These are phyloP conservation scores for Drosophila aldrichi DNA, from an alignment of 2,888 invertebrate genomes.

Conservation along the genomic window DNA sequence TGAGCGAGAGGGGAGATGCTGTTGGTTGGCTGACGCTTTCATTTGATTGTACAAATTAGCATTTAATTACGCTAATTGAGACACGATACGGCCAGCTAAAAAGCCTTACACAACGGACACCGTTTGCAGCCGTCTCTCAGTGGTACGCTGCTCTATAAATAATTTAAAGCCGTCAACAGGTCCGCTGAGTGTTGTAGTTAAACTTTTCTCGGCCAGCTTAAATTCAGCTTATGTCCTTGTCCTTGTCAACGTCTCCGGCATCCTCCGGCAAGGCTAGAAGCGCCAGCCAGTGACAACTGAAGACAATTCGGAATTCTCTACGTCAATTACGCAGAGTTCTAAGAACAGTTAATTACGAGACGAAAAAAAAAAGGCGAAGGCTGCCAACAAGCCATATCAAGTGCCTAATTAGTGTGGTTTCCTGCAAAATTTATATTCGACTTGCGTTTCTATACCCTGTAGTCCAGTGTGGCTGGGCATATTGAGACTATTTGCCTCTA, in stretches of 20 bases:
- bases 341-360: constrained; percentile 17
- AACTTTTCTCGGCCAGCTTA: constrained; percentile 26
- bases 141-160: constrained; percentile 10
- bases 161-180: constrained; percentile 19
- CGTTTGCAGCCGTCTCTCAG: neutral
- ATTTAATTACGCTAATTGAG: constrained; percentile 48
- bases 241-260: constrained; percentile 3
- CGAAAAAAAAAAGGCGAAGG: constrained; percentile 3
- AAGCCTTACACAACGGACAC: neutral
- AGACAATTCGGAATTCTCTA: constrained; percentile 21
- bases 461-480: neutral
- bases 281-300: constrained; percentile 39
- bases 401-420: constrained; percentile 37
- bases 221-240: constrained; percentile 35
- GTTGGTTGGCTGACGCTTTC: constrained; percentile 11
- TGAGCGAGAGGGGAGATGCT: neutral
- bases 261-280: constrained; percentile 5
- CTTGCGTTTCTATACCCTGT: neutral
- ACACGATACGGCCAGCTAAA: constrained; percentile 9
- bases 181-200: constrained; percentile 25
- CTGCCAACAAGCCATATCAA: constrained; percentile 17
- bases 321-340: constrained; percentile 39
- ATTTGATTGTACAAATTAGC: constrained; percentile 41
- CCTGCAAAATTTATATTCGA: constrained; percentile 1
- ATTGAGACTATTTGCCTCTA: too few species aligned